phyloP scores from a whole-genome alignment of 2,888 invertebrate species.

The Dolichomitus sp. region DNA sequence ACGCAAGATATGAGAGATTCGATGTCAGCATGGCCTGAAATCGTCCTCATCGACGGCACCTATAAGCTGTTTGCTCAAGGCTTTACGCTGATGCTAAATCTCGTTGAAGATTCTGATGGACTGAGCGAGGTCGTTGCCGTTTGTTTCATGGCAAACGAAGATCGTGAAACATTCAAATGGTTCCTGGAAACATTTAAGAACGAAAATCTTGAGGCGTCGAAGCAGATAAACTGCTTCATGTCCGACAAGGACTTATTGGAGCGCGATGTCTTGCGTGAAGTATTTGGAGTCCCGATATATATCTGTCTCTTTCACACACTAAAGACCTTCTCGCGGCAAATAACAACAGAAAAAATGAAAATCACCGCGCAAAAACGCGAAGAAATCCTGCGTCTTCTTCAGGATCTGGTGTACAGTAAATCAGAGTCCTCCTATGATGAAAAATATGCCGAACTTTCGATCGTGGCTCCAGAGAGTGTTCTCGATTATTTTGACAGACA shows the following conservation, averaged over 20 bases:
- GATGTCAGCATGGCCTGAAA: slow-evolving; percentile 41
- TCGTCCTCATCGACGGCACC: slow-evolving; percentile 20
- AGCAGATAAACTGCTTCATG: slow-evolving; percentile 35
- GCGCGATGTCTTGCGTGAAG: slow-evolving; percentile 13
- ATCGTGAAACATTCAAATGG: slow-evolving; percentile 20
- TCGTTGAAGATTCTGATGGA: slow-evolving; percentile 25
- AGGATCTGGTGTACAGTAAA: slow-evolving; percentile 17
- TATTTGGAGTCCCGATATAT: slow-evolving; percentile 18
- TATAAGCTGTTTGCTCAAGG: slow-evolving; percentile 21
- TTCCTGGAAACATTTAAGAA: not conserved
- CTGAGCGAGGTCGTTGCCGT: not conserved
- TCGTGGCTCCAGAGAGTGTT: slow-evolving; percentile 39
- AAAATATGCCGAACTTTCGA: slow-evolving; percentile 44
- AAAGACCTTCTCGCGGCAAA: slow-evolving; percentile 40
- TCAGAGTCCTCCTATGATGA: slow-evolving; percentile 30
- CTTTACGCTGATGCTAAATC: slow-evolving; percentile 34
- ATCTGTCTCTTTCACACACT: slow-evolving; percentile 18
- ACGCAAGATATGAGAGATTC: slow-evolving; percentile 40
- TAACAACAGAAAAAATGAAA: slow-evolving; percentile 29
- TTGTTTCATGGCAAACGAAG: slow-evolving; percentile 3
- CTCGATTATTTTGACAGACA: slow-evolving; percentile 64
- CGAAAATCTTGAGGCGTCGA: slow-evolving; percentile 8
- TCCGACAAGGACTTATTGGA: slow-evolving; percentile 18
- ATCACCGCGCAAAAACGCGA: slow-evolving; percentile 23
- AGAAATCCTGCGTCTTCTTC: slow-evolving; percentile 4